Evolutionary conservation across 2,797 vertebrate species (phyloP).

Genomic region (Cossypha caffra): DNA sequence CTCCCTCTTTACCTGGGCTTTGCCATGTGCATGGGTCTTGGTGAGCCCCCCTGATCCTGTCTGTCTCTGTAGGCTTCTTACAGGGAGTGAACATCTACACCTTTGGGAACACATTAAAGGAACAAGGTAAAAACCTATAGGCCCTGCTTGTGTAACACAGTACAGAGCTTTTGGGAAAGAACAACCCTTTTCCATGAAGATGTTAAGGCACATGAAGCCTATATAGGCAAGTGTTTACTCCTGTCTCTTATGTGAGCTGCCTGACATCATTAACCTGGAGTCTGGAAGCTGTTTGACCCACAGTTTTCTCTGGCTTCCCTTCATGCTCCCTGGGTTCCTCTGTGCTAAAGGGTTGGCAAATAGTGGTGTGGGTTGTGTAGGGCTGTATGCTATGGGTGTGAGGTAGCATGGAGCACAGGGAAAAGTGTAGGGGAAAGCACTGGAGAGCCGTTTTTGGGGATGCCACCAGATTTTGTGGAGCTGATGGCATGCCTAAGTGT

Average conservation of each 20-base stretch:
- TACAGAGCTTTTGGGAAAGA: not conserved
- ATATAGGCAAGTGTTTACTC: not conserved
- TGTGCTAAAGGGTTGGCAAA: not conserved
- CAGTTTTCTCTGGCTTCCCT: not conserved
- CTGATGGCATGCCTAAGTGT: not conserved
- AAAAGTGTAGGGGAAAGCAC: not conserved
- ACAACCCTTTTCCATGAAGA: not conserved
- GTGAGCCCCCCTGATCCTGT: not conserved
- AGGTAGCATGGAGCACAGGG: not conserved
- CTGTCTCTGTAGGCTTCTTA: not conserved
- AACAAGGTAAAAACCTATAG: not conserved
- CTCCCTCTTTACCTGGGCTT: not conserved
- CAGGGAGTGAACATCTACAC: not conserved
- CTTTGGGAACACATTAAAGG: not conserved
- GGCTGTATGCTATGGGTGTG: rapidly evolving
- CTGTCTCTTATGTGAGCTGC: not conserved
- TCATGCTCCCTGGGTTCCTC: not conserved
- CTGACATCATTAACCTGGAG: not conserved
- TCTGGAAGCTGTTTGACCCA: not conserved
- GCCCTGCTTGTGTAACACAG: not conserved
- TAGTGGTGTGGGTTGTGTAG: not conserved
- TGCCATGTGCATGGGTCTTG: not conserved
- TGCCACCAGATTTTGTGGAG: not conserved
- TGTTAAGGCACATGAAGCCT: not conserved
- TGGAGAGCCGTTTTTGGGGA: not conserved